Evolutionary conservation across 1,140 invertebrate species (phyloP).

Genomic region (Zophobas morio): DNA sequence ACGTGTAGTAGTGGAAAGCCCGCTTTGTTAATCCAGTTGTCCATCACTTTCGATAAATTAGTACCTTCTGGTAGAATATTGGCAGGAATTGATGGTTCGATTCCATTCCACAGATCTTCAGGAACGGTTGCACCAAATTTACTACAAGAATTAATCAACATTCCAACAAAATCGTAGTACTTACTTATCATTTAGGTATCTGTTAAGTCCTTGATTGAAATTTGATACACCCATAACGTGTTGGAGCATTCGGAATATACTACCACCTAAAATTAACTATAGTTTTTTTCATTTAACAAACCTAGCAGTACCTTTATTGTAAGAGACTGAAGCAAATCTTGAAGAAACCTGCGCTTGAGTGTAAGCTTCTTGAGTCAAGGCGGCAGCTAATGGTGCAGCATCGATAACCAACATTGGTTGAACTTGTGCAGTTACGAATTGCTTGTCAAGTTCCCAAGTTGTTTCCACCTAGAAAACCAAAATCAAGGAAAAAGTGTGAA

Average conservation of each 20-base stretch:
- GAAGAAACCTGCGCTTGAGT: constrained; percentile 68
- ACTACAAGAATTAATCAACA: background rate
- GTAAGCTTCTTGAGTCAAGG: background rate
- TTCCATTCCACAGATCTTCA: constrained; percentile 9
- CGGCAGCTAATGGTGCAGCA: constrained; percentile 19
- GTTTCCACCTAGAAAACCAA: constrained; percentile 21
- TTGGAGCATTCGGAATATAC: constrained; percentile 83
- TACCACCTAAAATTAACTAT: constrained; percentile 64
- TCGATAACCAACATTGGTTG: constrained; percentile 77
- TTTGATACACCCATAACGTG: constrained; percentile 77
- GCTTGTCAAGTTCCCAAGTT: constrained; percentile 60
- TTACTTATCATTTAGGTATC: constrained; percentile 72
- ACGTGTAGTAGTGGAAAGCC: constrained; percentile 65
- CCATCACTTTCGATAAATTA: constrained; percentile 72
- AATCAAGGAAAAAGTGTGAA: background rate
- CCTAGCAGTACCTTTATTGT: constrained; percentile 71
- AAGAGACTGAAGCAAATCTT: constrained; percentile 75
- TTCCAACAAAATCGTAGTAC: background rate
- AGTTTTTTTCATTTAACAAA: background rate
- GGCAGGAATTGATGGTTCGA: background rate
- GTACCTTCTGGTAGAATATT: constrained; percentile 14
- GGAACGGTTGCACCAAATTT: constrained; percentile 17
- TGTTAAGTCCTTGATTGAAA: constrained; percentile 74
- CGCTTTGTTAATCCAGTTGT: constrained; percentile 72
- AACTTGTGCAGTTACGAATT: constrained; percentile 76